These are phyloP conservation scores for Buathra laborator DNA, from an alignment of 2,888 invertebrate species.

Conservation along the genomic window DNA sequence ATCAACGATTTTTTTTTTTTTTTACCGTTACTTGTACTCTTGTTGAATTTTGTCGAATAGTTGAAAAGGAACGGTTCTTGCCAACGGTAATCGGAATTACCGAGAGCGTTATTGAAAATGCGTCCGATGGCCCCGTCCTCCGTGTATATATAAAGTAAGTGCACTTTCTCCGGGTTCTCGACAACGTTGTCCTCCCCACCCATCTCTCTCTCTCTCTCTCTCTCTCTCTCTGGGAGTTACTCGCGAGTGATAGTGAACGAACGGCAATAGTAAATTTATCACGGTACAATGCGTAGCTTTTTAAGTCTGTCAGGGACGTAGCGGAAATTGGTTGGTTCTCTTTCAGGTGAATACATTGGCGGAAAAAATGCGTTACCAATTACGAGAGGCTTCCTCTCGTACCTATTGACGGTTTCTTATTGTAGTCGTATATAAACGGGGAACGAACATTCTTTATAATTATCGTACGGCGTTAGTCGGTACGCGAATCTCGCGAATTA, in stretches of 20 bases:
- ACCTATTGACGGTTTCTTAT: neutral
- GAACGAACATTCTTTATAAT: neutral
- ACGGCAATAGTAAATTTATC: constrained; percentile 79
- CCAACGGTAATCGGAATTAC: constrained; percentile 73
- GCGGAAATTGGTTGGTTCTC: constrained; percentile 64
- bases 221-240: neutral
- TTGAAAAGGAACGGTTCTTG: constrained; percentile 17
- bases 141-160: constrained; percentile 83
- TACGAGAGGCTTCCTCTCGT: constrained; percentile 1
- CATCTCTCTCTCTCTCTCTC: constrained; percentile 33
- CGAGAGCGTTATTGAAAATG: constrained; percentile 81
- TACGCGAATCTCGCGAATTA: constrained; percentile 24
- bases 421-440: neutral
- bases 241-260: constrained; percentile 22
- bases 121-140: constrained; percentile 77
- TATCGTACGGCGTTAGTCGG: neutral
- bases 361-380: constrained; percentile 12
- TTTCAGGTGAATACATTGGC: constrained; percentile 3
- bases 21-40: neutral
- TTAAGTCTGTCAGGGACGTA: constrained; percentile 83
- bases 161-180: constrained; percentile 81
- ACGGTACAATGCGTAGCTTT: constrained; percentile 81
- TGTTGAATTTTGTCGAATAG: constrained; percentile 17
- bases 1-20: neutral
- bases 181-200: constrained; percentile 46